Base-by-base conservation (phyloP, 1,140 invertebrate genomes). In the Helicoverpa armigera region DNA sequence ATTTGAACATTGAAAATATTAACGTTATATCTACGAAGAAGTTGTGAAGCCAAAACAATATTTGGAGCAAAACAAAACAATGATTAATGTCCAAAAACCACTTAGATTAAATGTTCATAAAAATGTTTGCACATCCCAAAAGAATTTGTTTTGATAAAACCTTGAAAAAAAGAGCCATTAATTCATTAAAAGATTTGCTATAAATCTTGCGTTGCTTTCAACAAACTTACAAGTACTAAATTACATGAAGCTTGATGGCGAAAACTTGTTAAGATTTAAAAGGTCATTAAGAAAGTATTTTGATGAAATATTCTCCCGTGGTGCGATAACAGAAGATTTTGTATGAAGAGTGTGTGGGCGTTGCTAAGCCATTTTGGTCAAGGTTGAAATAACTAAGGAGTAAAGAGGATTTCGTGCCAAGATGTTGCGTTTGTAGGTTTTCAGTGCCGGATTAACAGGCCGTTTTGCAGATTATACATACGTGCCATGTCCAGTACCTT, bases 1-100 rank as follows among this genome's bases (percentile, higher is more conserved):
- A 70, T 53, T 70, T 53, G 1, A 14, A 12, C 2, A 23, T 3
- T 7, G 67, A 70, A 70, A 70, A 70, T 70, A 70, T 70, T 29
- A 67, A 2, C 63, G 11, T 14, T 67, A n/a, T 67, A 48, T 16
- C 50, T 67, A 50, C 18, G 16, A 3, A 3, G 0, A 67, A 67
- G 43, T 50, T 50, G 0, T 1, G 16, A 67, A 35, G 11, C 11
- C 3, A 10, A 50, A 67, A 35, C 5, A 18, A 13, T 29, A 0
- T 43, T 43, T 43, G 3, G 7, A 43, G 35, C 35, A 9, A 9
- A 43, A 43, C 35, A 43, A 43, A 43, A 23, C 23, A 43, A 43
- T 9, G 35, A 43, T 43, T 43, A 5, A 43, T 43, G 35, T 7
- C 35, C 9, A 43, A 43, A 43, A 43, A 43, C 35, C 35, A 43